These are phyloP conservation scores for Cryptoblepharus egeriae DNA, from an alignment of 2,797 vertebrate species.

Conservation along the genomic window DNA sequence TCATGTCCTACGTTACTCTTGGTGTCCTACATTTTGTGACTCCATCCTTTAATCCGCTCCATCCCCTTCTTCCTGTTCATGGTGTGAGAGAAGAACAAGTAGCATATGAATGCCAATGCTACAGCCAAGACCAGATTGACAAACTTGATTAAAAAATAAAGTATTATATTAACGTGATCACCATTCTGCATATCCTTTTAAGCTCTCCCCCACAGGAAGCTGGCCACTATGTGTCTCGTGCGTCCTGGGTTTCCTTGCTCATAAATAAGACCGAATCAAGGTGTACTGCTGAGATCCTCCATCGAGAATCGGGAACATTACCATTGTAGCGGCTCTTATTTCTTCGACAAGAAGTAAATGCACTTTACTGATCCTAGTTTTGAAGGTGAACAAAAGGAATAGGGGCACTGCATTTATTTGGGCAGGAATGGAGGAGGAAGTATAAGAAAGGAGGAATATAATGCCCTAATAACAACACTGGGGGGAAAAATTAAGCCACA, in stretches of 20 bases:
- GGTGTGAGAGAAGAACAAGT: no score
- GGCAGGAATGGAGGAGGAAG: neutral
- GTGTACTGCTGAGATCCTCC: neutral
- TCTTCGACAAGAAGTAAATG: neutral
- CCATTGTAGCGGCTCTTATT: neutral
- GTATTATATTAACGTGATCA: no score
- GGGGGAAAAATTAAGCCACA: conserved; percentile 15
- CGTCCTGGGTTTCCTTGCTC: neutral
- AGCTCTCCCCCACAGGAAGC: neutral
- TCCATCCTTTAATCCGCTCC: no score
- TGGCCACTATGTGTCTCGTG: neutral
- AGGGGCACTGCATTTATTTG: neutral
- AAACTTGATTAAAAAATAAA: no score
- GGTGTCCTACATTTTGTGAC: no score
- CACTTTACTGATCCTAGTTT: neutral
- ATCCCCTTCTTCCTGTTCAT: no score
- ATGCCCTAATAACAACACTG: neutral
- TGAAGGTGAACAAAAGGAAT: conserved; percentile 2
- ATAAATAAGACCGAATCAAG: neutral
- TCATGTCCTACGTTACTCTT: no score
- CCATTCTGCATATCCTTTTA: no score
- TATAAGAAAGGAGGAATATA: neutral
- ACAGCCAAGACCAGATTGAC: no score
- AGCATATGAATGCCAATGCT: no score
- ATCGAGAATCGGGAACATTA: neutral